A percentile compares a stretch with the other conserved stretches of the same genome.
Evolutionary conservation across 2,113 vertebrate species (phyloP).

Genomic region (Leptodactylus fuscus): DNA sequence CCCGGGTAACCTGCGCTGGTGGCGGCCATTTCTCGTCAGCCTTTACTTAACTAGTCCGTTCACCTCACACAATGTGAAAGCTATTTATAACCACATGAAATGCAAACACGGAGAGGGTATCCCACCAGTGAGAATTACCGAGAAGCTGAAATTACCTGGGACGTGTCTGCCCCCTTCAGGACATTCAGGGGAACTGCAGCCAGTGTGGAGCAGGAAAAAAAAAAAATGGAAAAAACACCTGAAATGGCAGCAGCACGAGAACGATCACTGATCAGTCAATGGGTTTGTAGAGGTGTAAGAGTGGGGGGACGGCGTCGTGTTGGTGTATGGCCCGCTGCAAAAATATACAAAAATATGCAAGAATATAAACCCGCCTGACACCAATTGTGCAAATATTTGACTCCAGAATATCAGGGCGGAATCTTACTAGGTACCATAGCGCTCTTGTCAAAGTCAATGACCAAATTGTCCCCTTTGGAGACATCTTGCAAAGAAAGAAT

Average conservation of each 20-base stretch:
- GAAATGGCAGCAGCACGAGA: not conserved
- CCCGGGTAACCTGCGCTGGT: not conserved
- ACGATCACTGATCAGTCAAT: not conserved
- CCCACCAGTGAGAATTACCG: constrained; percentile 13
- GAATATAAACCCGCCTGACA: too few relatives aligned
- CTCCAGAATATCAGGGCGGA: too few relatives aligned
- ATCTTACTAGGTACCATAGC: too few relatives aligned
- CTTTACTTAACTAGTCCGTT: constrained; percentile 1
- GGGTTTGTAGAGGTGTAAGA: not conserved
- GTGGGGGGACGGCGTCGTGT: too few relatives aligned
- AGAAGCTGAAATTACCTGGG: not conserved
- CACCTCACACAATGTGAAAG: constrained; percentile 48
- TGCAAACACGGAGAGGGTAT: constrained; percentile 41
- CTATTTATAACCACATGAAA: constrained; percentile 50
- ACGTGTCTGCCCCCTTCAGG: constrained; percentile 23
- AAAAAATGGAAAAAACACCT: not conserved
- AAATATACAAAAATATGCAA: too few relatives aligned
- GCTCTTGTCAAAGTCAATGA: too few relatives aligned
- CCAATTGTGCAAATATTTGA: too few relatives aligned
- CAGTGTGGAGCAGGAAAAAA: not conserved
- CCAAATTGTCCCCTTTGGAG: too few relatives aligned
- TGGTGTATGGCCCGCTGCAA: too few relatives aligned
- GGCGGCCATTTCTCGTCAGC: constrained; percentile 11
- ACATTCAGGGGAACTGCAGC: not conserved
- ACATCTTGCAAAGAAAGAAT: too few relatives aligned